Conservation (phyloP, 2,113 vertebrate genomes). For the Benitochromis conjunctus region DNA sequence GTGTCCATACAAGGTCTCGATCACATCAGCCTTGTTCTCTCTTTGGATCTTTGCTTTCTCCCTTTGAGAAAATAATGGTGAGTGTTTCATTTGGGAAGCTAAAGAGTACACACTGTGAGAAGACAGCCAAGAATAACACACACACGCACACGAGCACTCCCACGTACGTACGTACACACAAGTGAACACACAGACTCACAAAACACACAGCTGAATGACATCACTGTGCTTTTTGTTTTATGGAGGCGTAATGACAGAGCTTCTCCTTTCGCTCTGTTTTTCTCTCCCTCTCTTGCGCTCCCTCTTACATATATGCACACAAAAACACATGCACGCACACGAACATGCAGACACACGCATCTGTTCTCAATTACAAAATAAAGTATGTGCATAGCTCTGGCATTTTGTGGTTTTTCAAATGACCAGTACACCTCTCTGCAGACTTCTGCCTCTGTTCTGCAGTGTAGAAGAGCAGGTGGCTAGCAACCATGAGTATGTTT, state of each 20-base stretch:
- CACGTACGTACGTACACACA: slow-evolving; percentile 13
- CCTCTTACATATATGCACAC: not conserved
- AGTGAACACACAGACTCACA: not conserved
- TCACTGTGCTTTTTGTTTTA: slow-evolving; percentile 65
- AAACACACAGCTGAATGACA: slow-evolving; percentile 57
- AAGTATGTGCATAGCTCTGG: slow-evolving; percentile 56
- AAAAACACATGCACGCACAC: not conserved
- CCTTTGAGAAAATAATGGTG: slow-evolving; percentile 43
- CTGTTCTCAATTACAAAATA: slow-evolving; percentile 66
- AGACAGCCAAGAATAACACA: slow-evolving; percentile 46
- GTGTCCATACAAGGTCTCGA: slow-evolving; percentile 14
- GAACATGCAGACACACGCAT: slow-evolving; percentile 28
- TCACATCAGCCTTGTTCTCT: slow-evolving; percentile 35
- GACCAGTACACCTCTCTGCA: slow-evolving; percentile 37
- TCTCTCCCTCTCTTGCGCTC: not conserved
- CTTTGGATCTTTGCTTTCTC: slow-evolving; percentile 26
- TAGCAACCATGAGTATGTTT: not conserved
- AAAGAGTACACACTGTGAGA: slow-evolving; percentile 37
- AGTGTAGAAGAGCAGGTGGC: slow-evolving; percentile 55
- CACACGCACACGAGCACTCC: slow-evolving; percentile 12
- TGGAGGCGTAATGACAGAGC: slow-evolving; percentile 70
- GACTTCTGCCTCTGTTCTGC: slow-evolving; percentile 28
- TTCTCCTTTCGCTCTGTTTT: not conserved
- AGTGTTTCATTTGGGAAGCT: slow-evolving; percentile 37
- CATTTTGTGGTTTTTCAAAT: slow-evolving; percentile 56